Evolutionary conservation across 2,113 vertebrate species (phyloP).

Genomic region (Dromas ardeola): DNA sequence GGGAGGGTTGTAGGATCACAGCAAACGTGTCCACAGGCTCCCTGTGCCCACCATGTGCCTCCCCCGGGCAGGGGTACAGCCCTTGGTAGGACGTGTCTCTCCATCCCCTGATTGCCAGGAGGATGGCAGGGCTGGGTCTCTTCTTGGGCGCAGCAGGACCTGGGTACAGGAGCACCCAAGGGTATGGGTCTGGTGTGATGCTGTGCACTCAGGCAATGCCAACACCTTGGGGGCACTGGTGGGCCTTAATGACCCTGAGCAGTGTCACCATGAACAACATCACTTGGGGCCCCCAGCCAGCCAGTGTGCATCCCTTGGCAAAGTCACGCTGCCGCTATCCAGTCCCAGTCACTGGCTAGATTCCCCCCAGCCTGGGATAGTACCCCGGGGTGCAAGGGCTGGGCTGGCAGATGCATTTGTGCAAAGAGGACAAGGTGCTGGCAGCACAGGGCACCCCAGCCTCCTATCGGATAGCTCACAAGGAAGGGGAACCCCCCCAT

Average conservation of each 20-base stretch:
- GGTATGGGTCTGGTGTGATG: neutral
- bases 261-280: neutral
- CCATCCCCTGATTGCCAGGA: too few relatives aligned
- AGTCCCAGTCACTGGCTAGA: neutral
- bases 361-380: too few relatives aligned
- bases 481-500: neutral
- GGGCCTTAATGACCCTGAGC: neutral
- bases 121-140: neutral
- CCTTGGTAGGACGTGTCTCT: neutral
- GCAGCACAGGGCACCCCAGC: neutral
- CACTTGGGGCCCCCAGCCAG: neutral
- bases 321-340: neutral
- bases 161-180: neutral
- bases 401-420: neutral
- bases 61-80: neutral
- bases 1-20: neutral
- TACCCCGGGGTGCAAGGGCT: neutral
- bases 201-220: neutral
- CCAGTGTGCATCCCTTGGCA: too few relatives aligned
- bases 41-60: neutral
- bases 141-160: neutral
- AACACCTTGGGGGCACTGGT: neutral
- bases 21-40: neutral
- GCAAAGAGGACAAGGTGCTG: neutral
- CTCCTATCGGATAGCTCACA: fast-evolving